A percentile compares a stretch with the other conserved stretches of the same genome.
Conservation (phyloP, 2,113 vertebrate species). For the Agelaius phoeniceus region DNA sequence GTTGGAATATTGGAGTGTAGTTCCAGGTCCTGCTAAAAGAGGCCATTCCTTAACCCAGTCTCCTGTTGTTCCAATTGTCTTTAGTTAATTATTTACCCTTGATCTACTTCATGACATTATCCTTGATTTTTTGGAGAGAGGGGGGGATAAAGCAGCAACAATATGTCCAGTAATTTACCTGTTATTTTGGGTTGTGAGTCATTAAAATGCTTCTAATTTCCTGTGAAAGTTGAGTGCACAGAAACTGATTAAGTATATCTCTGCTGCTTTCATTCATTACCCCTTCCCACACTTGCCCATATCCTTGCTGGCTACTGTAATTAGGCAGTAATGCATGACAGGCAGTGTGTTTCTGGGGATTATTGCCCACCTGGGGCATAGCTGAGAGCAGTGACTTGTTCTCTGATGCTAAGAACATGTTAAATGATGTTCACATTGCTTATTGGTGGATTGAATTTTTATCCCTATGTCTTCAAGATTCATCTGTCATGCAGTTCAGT, state of each 20-base stretch:
- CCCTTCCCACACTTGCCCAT: neutral
- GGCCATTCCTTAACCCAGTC: neutral
- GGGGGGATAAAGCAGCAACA: neutral
- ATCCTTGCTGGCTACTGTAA: constrained; percentile 10
- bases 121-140: neutral
- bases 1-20: neutral
- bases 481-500: neutral
- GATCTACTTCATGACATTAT: neutral
- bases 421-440: neutral
- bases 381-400: neutral
- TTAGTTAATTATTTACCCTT: neutral
- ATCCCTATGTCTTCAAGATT: neutral
- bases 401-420: neutral
- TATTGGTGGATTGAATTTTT: neutral
- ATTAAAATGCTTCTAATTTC: constrained; percentile 20
- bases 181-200: neutral
- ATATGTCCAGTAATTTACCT: neutral
- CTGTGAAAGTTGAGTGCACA: constrained; percentile 9
- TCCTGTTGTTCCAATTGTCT: neutral
- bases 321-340: neutral
- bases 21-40: neutral
- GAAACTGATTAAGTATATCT: neutral
- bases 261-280: constrained; percentile 10
- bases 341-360: neutral
- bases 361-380: neutral